These are phyloP conservation scores for Danio albolineatus DNA, from an alignment of 2,797 vertebrate species.

Conservation along the genomic window DNA sequence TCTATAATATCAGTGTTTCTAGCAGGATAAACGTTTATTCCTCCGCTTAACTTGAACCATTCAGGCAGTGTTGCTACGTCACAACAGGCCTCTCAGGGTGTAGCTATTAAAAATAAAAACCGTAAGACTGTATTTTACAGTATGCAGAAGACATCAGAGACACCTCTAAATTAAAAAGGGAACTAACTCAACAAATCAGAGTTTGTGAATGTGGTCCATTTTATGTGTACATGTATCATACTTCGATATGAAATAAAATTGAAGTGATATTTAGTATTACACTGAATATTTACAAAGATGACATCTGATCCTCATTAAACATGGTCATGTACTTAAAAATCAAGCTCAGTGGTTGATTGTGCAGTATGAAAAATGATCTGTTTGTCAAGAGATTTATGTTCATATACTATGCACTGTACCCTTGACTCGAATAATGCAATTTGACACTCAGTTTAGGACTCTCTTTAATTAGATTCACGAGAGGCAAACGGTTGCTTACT, in stretches of 20 bases:
- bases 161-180: background rate
- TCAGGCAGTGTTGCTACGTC: slow-evolving; percentile 24
- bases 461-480: slow-evolving; percentile 1
- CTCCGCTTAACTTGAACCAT: slow-evolving; percentile 32
- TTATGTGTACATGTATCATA: background rate
- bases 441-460: slow-evolving; percentile 38
- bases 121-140: background rate
- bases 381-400: slow-evolving; percentile 29
- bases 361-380: background rate
- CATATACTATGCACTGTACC: slow-evolving; percentile 40
- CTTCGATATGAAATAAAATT: background rate
- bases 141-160: background rate
- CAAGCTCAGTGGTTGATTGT: slow-evolving; percentile 14
- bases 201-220: background rate
- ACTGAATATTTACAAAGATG: background rate
- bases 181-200: background rate
- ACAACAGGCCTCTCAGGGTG: slow-evolving; percentile 45
- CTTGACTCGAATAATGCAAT: slow-evolving; percentile 61
- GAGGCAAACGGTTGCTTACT: background rate
- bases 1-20: background rate
- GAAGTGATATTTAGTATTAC: background rate
- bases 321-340: slow-evolving; percentile 30
- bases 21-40: slow-evolving; percentile 16
- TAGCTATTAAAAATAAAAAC: slow-evolving; percentile 38
- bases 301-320: slow-evolving; percentile 20